Base-by-base conservation (phyloP, 2,113 vertebrate genomes). In the Planiliza haematocheilus region DNA sequence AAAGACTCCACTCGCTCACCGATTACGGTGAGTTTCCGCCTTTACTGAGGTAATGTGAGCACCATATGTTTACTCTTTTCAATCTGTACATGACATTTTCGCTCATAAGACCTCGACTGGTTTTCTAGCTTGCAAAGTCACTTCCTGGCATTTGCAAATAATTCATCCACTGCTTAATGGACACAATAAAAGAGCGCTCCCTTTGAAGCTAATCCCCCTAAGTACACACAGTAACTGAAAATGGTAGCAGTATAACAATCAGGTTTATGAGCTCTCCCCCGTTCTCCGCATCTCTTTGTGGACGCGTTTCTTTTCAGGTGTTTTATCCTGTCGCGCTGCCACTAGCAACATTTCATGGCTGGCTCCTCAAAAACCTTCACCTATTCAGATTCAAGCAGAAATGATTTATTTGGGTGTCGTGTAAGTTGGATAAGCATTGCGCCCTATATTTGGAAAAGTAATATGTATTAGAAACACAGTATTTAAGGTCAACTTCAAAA, bases 101-200 rank as follows among this genome's bases (percentile, higher is more conserved):
- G 52, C 70, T 80, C n/a, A 16, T 55, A 38, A 60, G 68, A 59
- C 49, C 56, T 70, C 77, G 45, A 80, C 76, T 70, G 36, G 43
- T 79, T 85, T 30, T 81, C 5, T 24, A 50, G 57, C 64, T 56
- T 38, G 0, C 2, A 70, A 60, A 70, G 64, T 73, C 56, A 74
- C 53, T 79, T 79, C 42, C 38, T 82, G 77, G 65, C 75, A 87
- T 84, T 82, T 87, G 75, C 38, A 80, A 80, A 80, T 74, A 74
- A 82, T 79, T 74, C 34, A 73, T 60, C 46, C 4, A 14, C 17
- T 13, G 57, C 55, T 70, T 81, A 59, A 86, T 82, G 67, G 76
- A 11, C 38, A n/a, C 65, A 69, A 77, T 87, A 82, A 84, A 83
- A 36, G 49, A 36, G 30, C 7, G 42, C 36, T 62, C 14, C 24